Evolutionary conservation across 2,888 invertebrate genomes (phyloP).

Genomic region (Pollenia amentaria): DNA sequence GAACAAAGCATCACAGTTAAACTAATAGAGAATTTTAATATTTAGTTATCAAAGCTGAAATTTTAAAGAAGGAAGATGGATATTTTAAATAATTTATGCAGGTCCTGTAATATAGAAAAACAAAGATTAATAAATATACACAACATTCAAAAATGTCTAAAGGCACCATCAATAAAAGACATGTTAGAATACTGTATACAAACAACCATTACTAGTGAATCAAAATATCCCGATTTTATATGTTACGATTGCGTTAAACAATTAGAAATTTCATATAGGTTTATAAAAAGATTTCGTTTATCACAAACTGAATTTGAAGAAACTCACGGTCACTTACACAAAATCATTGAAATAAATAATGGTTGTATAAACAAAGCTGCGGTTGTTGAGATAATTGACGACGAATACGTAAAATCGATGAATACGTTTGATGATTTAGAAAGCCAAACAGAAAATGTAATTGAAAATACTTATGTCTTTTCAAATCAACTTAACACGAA

Average conservation of each 20-base stretch:
- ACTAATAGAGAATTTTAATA: too few relatives aligned
- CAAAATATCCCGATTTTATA: slow-evolving; percentile 79
- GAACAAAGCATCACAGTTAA: too few relatives aligned
- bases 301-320: slow-evolving; percentile 78
- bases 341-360: background rate
- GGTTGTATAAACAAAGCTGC: background rate
- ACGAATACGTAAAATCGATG: background rate
- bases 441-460: background rate
- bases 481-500: background rate
- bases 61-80: background rate
- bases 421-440: background rate
- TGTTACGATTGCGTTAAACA: slow-evolving; percentile 79
- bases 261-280: slow-evolving; percentile 79
- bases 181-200: slow-evolving; percentile 70
- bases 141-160: background rate
- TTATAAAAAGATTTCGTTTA: slow-evolving; percentile 77
- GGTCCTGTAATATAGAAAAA: slow-evolving; percentile 3
- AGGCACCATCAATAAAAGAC: background rate
- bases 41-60: too few relatives aligned
- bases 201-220: slow-evolving; percentile 59
- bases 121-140: slow-evolving; percentile 30
- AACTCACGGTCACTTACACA: background rate
- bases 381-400: background rate
- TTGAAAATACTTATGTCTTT: background rate
- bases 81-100: background rate